Evolutionary conservation across 2,797 vertebrate species (phyloP).

Genomic region (Ambastaia sidthimunki): DNA sequence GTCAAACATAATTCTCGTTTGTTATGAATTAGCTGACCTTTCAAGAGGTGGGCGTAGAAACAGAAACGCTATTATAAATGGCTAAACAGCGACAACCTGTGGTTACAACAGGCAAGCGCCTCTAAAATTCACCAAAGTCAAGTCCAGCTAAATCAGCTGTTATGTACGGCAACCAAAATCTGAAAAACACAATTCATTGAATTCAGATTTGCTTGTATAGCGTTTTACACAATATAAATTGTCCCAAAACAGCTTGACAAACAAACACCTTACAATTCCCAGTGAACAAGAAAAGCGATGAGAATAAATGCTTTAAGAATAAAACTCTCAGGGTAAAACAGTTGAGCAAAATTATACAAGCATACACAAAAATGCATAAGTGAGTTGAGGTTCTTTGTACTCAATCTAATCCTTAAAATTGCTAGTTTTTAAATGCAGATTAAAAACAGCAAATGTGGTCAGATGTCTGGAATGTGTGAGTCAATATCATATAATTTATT

Average conservation of each 20-base stretch:
- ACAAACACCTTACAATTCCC: not conserved
- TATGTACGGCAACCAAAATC: not conserved
- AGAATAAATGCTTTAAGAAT: no score
- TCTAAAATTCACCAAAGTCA: not conserved
- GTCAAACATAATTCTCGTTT: not conserved
- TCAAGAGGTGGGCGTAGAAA: not conserved
- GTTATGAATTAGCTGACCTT: constrained; percentile 4
- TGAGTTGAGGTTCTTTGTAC: no score
- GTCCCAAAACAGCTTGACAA: no score
- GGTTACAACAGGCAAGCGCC: not conserved
- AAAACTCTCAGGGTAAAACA: not conserved
- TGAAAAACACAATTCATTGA: not conserved
- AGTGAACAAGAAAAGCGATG: not conserved
- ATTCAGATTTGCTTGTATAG: no score
- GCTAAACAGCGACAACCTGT: constrained; percentile 44
- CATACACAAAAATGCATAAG: no score
- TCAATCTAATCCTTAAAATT: not conserved
- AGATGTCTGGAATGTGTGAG: not conserved
- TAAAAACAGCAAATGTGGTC: not conserved
- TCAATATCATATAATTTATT: not conserved
- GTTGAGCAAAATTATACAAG: no score
- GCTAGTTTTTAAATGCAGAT: no score
- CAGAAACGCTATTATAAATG: not conserved
- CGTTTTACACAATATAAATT: no score
- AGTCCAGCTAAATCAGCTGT: not conserved